Conservation (phyloP, 2,888 invertebrate species). For the Epistrophe eligans region DNA sequence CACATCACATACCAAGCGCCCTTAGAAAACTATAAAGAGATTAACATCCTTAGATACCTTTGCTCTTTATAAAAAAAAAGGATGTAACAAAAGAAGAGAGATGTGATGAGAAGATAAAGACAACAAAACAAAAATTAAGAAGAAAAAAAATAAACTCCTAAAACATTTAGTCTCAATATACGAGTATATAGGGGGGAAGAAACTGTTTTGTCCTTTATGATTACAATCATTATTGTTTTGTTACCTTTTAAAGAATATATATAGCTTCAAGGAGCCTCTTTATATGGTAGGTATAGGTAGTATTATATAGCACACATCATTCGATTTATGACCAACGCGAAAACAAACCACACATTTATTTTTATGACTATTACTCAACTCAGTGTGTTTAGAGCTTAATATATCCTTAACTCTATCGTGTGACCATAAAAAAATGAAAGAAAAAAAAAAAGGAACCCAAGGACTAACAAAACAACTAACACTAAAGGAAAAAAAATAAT, state of each 20-base stretch:
- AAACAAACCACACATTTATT: constrained; percentile 48
- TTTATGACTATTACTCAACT: constrained; percentile 47
- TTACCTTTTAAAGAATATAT: constrained; percentile 51
- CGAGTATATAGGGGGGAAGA: constrained; percentile 29
- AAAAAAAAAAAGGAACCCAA: constrained; percentile 44
- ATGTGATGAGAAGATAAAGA: constrained; percentile 18
- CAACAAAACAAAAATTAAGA: constrained; percentile 30
- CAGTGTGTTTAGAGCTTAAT: constrained; percentile 18
- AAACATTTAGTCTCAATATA: constrained; percentile 19
- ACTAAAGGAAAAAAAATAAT: constrained; percentile 16
- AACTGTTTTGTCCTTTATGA: constrained; percentile 71
- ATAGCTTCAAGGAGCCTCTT: constrained; percentile 35
- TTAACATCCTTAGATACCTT: constrained; percentile 73
- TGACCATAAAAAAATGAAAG: constrained; percentile 39
- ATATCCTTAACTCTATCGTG: constrained; percentile 47
- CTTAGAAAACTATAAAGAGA: constrained; percentile 72
- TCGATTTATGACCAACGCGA: constrained; percentile 60
- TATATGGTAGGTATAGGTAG: background rate
- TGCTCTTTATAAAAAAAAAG: constrained; percentile 38
- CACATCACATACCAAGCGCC: constrained; percentile 42
- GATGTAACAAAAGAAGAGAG: constrained; percentile 38
- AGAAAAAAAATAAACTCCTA: background rate
- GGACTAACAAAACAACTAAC: constrained; percentile 36
- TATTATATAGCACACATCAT: constrained; percentile 35
- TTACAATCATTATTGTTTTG: constrained; percentile 70